phyloP scores from a whole-genome alignment of 2,888 invertebrate genomes.

The Lottia scabra region DNA sequence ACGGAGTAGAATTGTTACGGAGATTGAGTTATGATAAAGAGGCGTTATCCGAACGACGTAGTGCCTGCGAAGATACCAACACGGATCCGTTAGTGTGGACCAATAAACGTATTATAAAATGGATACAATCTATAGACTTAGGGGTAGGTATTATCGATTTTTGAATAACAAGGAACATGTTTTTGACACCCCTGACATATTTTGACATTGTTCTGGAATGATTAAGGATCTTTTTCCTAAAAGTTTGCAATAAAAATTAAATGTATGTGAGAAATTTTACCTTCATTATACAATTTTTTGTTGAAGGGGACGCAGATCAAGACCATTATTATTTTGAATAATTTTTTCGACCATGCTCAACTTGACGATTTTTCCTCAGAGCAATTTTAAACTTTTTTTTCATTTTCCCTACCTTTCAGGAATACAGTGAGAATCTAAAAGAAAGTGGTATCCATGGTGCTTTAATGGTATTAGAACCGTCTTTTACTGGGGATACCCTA shows the following conservation, averaged over 20 bases:
- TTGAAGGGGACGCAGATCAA: too few relatives aligned
- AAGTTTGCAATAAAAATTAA: too few relatives aligned
- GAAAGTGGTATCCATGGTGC: conserved; percentile 97
- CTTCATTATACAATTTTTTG: too few relatives aligned
- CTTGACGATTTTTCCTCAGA: too few relatives aligned
- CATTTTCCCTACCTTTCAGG: conserved; percentile 66
- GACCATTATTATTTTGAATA: too few relatives aligned
- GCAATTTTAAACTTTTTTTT: background rate
- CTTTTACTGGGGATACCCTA: conserved; percentile 94
- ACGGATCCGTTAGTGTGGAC: conserved; percentile 96
- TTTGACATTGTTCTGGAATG: too few relatives aligned
- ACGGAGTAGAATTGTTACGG: conserved; percentile 90
- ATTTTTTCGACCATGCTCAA: too few relatives aligned
- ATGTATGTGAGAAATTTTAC: too few relatives aligned
- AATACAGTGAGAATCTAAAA: conserved; percentile 90
- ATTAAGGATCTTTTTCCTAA: too few relatives aligned
- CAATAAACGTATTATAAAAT: conserved; percentile 91
- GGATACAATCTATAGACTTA: conserved; percentile 93
- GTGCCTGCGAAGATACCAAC: conserved; percentile 88
- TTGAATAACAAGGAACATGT: too few relatives aligned
- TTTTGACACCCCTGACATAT: too few relatives aligned
- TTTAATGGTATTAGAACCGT: conserved; percentile 90
- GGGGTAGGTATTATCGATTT: conserved; percentile 72
- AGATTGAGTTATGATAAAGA: conserved; percentile 87
- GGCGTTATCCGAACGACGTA: conserved; percentile 78